phyloP scores from a whole-genome alignment of 2,888 invertebrate genomes.

The Leptopilina myrica region DNA sequence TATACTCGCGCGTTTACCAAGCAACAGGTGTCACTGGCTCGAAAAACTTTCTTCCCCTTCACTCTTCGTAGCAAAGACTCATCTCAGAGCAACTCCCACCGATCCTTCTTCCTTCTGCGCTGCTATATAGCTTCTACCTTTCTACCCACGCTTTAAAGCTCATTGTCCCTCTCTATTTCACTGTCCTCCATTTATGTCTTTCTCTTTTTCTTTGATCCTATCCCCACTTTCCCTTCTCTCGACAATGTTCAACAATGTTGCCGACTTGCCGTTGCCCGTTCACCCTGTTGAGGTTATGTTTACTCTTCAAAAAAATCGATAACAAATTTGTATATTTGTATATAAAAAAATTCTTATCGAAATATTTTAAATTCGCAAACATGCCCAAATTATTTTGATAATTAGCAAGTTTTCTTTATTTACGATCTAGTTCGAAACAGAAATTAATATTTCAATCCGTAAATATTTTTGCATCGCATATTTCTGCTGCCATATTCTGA shows the following conservation, averaged over 20 bases:
- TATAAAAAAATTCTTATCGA: too few species aligned
- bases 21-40: constrained; percentile 67
- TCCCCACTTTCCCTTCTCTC: constrained; percentile 41
- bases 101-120: constrained; percentile 16
- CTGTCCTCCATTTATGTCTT: constrained; percentile 46
- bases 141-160: constrained; percentile 12
- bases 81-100: constrained; percentile 20
- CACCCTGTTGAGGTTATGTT: background rate
- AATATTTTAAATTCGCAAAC: too few species aligned
- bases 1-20: constrained; percentile 51
- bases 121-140: background rate
- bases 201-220: constrained; percentile 42
- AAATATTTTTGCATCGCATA: too few species aligned
- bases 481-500: too few species aligned
- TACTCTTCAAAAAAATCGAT: too few species aligned
- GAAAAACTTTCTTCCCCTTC: constrained; percentile 49
- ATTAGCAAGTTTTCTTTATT: too few species aligned
- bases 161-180: constrained; percentile 25
- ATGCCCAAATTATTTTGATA: too few species aligned
- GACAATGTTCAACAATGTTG: too few species aligned
- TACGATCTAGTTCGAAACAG: too few species aligned
- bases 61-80: background rate
- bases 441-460: too few species aligned
- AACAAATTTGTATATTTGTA: too few species aligned
- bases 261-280: background rate